Evolutionary conservation across 2,113 vertebrate species (phyloP), one percentile per base, ranked within the genome.

Genomic region (Saimiri boliviensis): DNA sequence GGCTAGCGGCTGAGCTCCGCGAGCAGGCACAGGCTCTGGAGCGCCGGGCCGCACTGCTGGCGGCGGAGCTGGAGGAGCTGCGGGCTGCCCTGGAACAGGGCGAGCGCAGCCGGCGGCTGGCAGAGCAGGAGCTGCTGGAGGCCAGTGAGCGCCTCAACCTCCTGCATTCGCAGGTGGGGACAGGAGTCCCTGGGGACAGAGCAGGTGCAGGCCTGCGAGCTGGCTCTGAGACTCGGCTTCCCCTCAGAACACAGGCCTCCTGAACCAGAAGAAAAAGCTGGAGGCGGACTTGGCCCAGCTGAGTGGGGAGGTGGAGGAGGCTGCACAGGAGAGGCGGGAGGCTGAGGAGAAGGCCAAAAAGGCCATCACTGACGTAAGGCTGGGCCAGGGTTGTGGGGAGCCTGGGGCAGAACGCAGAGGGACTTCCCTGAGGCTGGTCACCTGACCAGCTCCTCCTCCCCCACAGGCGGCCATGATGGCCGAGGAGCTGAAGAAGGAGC

Each of bases 401-500:
- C 13, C 25, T 2, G 1, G 84, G 80, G 1, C n/a, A 7, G 68
- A n/a, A 35, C 32, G 45, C 71, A 40, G 25, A 89, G 76, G 47
- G 56, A 19, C 32, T 6, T 30, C 30, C 56, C 54, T 14, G 13
- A 32, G 35, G 45, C 52, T 35, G 2, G 66, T 19, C 16, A 21
- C 13, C 49, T 47, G 17, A 89, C 23, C 14, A 6, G 45, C 77
- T 23, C 10, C 58, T 20, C 52, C 20, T n/a, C 35, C 49, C 81
- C 0, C 0, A 7, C 95, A 99, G 99, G 99, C 99, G 1, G 99
- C 99, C 91, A 99, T 99, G 99, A 99, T 99, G 99, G 99, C 99
- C 0, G 99, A 99, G 96, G 99, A 99, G 97, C 98, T 99, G 97
- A 99, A 99, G 98, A 99, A 99, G 97, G 99, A 99, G 98, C 99